Conservation (phyloP, 2,888 invertebrate genomes). For the Agriopis leucophaearia region DNA sequence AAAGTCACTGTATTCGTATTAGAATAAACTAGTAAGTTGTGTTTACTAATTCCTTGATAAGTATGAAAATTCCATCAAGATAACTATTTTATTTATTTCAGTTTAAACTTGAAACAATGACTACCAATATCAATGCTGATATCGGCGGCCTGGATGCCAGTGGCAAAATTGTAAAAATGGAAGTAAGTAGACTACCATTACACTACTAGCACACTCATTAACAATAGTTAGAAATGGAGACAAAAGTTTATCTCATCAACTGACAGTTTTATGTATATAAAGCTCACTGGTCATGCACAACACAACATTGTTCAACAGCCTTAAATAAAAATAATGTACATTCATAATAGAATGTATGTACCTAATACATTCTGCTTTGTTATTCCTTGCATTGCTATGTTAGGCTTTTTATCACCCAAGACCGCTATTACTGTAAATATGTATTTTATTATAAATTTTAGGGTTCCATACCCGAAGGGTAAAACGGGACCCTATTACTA, state of each 20-base stretch:
- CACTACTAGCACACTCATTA: not conserved
- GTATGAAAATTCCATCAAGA: not conserved
- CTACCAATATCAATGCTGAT: conserved; percentile 77
- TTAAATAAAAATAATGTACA: too few relatives aligned
- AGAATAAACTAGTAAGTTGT: conserved; percentile 9
- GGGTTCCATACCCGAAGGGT: too few relatives aligned
- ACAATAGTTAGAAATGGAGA: not conserved
- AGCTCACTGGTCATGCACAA: not conserved
- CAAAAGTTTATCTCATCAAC: not conserved
- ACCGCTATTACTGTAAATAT: not conserved
- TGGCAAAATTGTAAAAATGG: conserved; percentile 87
- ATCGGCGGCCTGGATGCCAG: conserved; percentile 76
- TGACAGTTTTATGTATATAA: too few relatives aligned
- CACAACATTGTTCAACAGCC: too few relatives aligned
- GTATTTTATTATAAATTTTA: not conserved
- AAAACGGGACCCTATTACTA: too few relatives aligned
- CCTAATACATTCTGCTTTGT: too few relatives aligned
- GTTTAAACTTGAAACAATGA: conserved; percentile 62
- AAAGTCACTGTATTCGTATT: not conserved
- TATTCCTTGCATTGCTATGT: not conserved
- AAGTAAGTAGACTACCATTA: conserved; percentile 69
- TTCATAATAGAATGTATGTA: too few relatives aligned
- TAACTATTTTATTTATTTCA: conserved; percentile 33
- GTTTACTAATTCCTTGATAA: not conserved
- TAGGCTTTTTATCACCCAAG: not conserved